These are phyloP conservation scores for Climacteris rufus DNA, from an alignment of 2,113 vertebrate genomes.

Conservation along the genomic window DNA sequence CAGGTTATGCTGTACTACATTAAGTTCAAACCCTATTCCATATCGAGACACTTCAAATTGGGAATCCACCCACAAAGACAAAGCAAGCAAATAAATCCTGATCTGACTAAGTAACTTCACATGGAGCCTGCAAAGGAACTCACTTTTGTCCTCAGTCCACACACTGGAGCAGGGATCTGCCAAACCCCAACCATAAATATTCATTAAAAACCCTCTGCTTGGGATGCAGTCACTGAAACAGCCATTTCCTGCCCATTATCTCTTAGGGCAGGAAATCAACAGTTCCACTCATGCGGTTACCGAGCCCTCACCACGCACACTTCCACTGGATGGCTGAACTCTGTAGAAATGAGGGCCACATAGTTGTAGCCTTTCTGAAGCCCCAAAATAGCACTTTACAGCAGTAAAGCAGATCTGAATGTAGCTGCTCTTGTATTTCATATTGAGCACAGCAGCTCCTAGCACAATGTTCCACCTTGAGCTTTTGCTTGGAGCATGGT, in stretches of 20 bases:
- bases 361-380: not conserved
- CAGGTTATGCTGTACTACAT: not conserved
- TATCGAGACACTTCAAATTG: not conserved
- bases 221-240: constrained; percentile 58
- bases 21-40: not conserved
- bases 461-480: accelerated
- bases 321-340: not conserved
- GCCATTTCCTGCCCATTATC: constrained; percentile 59
- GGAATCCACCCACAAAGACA: constrained; percentile 1
- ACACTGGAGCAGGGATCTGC: constrained; percentile 29
- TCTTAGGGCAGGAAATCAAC: constrained; percentile 48
- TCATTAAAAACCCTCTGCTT: constrained; percentile 53
- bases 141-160: constrained; percentile 37
- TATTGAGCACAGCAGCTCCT: not conserved
- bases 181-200: constrained; percentile 59
- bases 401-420: not conserved
- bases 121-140: constrained; percentile 30
- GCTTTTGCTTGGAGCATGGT: not conserved
- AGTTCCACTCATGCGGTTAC: constrained; percentile 40
- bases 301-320: not conserved
- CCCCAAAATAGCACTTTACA: not conserved
- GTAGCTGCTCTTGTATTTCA: not conserved
- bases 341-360: not conserved
- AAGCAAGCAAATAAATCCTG: constrained; percentile 1
- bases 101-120: constrained; percentile 28